A percentile compares a stretch with the other conserved stretches of the same genome.
Evolutionary conservation across 1,140 invertebrate species (phyloP).

Genomic region (Trinorchestia longiramus): DNA sequence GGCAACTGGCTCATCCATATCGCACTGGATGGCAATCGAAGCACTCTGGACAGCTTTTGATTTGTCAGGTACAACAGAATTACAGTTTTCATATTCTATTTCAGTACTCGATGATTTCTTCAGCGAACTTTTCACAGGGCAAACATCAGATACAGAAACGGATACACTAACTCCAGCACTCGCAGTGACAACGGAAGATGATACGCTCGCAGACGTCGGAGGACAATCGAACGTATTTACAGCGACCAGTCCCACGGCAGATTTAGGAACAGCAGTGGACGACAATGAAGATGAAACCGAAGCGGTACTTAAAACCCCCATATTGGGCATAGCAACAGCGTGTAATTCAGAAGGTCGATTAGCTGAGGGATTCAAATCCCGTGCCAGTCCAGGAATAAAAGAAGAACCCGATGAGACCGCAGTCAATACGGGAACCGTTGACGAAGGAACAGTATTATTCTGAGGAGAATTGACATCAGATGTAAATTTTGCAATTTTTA

Average conservation of each 20-base stretch:
- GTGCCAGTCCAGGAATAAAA: neutral
- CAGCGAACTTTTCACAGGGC: neutral
- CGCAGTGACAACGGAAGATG: neutral
- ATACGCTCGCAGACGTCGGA: neutral
- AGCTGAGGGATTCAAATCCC: neutral
- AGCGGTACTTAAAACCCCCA: neutral
- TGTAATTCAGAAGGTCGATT: neutral
- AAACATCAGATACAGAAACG: neutral
- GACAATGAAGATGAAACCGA: neutral
- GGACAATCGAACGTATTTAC: neutral
- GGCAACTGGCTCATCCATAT: slow-evolving; percentile 69
- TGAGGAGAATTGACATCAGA: neutral
- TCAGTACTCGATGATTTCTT: slow-evolving; percentile 15
- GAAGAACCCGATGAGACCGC: neutral
- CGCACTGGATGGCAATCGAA: slow-evolving; percentile 76
- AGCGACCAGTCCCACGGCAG: neutral
- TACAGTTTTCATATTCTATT: neutral
- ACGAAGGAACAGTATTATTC: neutral
- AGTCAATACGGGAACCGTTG: neutral
- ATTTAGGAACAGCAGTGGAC: neutral
- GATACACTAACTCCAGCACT: neutral
- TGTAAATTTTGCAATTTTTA: neutral
- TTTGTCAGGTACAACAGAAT: neutral
- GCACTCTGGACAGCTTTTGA: slow-evolving; percentile 69
- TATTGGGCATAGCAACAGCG: neutral